Evolutionary conservation across 53 echinoderm and acorn worm species (phyloP).

Genomic region (Antedon mediterranea): DNA sequence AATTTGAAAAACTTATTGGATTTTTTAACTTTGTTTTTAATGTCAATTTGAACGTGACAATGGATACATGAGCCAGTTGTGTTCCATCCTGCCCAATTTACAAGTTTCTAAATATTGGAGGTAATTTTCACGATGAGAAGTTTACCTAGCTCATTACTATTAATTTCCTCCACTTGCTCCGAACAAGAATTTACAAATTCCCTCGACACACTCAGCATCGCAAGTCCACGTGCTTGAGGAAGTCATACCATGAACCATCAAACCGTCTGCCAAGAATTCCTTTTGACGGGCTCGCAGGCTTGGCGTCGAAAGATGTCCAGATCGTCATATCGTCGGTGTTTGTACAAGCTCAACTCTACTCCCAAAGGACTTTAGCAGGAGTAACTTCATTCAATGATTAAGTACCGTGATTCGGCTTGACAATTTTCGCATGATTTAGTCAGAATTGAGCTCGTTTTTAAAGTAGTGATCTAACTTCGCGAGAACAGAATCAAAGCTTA

Average conservation of each 20-base stretch:
- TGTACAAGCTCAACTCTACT: not conserved
- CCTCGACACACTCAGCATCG: not conserved
- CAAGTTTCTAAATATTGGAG: not conserved
- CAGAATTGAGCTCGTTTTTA: not conserved
- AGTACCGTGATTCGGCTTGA: not conserved
- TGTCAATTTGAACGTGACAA: too few species aligned
- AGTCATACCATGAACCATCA: not conserved
- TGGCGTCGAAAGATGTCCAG: not conserved
- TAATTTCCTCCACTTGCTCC: not conserved
- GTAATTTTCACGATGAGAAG: not conserved
- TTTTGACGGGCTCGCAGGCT: not conserved
- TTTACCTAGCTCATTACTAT: not conserved
- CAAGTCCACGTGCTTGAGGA: not conserved
- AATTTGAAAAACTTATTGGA: too few species aligned
- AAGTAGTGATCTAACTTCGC: not conserved
- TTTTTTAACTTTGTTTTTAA: too few species aligned
- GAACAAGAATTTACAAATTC: constrained; percentile 1
- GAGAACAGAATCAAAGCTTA: not conserved
- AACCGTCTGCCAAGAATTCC: not conserved
- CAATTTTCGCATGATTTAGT: not conserved
- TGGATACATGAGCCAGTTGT: too few species aligned
- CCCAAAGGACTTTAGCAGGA: not conserved
- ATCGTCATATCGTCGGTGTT: not conserved
- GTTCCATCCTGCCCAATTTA: not conserved
- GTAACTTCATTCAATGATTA: not conserved